phyloP scores from a whole-genome alignment of 2,797 vertebrate species.

The Otolemur crassicaudatus region DNA sequence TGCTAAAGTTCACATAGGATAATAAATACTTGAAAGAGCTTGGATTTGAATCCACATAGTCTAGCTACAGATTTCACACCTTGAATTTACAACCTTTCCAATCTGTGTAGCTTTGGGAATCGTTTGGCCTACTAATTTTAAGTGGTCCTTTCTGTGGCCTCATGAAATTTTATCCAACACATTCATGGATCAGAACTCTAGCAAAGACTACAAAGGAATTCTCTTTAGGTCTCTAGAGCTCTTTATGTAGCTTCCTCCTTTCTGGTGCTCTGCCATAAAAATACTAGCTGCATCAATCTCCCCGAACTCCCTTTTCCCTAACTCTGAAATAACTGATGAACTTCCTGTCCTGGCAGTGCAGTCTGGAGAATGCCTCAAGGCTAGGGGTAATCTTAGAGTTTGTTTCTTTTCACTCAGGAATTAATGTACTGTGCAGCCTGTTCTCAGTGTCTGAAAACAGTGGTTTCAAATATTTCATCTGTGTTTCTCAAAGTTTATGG shows the following conservation, averaged over 20 bases:
- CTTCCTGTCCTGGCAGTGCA: not conserved
- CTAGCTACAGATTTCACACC: not conserved
- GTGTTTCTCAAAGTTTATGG: constrained; percentile 28
- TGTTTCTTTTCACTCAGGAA: not conserved
- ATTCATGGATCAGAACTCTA: not conserved
- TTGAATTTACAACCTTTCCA: not conserved
- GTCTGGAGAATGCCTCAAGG: not conserved
- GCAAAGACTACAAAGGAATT: not conserved
- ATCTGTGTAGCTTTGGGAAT: constrained; percentile 2
- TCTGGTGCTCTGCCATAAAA: not conserved
- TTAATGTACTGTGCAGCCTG: not conserved
- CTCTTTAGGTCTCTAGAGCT: not conserved
- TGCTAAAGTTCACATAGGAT: not conserved
- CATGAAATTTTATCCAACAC: not conserved
- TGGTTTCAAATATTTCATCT: constrained; percentile 47
- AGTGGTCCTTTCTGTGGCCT: not conserved
- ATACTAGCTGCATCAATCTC: not conserved
- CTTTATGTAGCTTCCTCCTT: not conserved
- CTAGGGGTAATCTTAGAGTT: not conserved
- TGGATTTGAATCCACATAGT: not conserved
- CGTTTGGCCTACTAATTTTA: not conserved
- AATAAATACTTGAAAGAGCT: not conserved
- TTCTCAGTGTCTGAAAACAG: constrained; percentile 35
- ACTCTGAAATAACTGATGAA: not conserved
- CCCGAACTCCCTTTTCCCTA: not conserved